Evolutionary conservation across 2,113 vertebrate species (phyloP).

Genomic region (Spea bombifrons): DNA sequence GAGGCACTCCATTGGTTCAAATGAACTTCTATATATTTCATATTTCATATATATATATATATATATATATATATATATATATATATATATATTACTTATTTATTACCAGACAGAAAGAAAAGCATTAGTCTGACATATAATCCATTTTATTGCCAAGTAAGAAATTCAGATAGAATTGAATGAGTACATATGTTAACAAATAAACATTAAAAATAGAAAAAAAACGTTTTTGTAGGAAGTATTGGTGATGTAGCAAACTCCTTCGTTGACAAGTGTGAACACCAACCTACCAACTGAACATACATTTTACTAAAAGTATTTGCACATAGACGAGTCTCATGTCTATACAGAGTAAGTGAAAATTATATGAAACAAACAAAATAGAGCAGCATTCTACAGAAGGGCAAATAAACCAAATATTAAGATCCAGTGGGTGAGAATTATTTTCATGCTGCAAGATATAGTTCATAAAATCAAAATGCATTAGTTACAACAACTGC

Average conservation of each 20-base stretch:
- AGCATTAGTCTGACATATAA: conserved; percentile 67
- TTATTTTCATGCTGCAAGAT: conserved; percentile 6
- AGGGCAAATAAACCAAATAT: conserved; percentile 53
- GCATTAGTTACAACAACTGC: conserved; percentile 3
- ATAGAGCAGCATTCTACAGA: conserved; percentile 62
- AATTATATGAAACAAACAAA: conserved; percentile 61
- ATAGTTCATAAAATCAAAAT: conserved; percentile 12
- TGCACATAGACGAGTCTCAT: conserved; percentile 74
- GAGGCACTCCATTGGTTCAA: too few relatives aligned
- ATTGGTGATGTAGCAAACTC: conserved; percentile 81
- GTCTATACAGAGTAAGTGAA: conserved; percentile 66
- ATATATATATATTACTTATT: too few relatives aligned
- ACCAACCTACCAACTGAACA: conserved; percentile 82
- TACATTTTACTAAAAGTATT: conserved; percentile 81
- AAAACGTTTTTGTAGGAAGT: conserved; percentile 81
- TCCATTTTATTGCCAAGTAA: conserved; percentile 97
- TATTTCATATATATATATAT: too few relatives aligned
- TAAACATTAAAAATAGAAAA: conserved; percentile 70
- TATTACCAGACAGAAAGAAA: conserved; percentile 11
- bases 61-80: too few relatives aligned
- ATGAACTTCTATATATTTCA: too few relatives aligned
- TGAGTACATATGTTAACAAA: conserved; percentile 94
- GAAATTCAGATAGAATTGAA: conserved; percentile 96
- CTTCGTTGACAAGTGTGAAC: conserved; percentile 79
- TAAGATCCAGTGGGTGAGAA: background rate